A percentile compares a stretch with the other conserved stretches of the same genome.
phyloP scores from a whole-genome alignment of 1,140 invertebrate species.

The Coelopa frigida region DNA sequence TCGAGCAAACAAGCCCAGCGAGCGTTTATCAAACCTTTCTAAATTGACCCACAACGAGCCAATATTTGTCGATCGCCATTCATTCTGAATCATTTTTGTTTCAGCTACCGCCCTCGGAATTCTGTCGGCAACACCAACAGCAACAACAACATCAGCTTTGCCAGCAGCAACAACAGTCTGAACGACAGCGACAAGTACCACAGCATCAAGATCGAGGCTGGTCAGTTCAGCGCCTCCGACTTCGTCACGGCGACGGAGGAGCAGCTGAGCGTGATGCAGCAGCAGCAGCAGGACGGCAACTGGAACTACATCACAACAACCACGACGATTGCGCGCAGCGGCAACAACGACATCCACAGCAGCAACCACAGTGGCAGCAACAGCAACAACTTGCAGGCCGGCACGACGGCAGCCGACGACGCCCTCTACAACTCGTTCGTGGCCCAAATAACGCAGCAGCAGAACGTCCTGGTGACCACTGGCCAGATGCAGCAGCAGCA shows the following conservation, averaged over 20 bases:
- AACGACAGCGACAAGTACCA: conserved; percentile 1
- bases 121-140: conserved; percentile 17
- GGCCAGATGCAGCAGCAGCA: conserved; percentile 3
- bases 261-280: conserved; percentile 22
- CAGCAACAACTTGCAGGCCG: conserved; percentile 2
- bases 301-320: conserved; percentile 34
- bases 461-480: neutral
- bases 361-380: neutral
- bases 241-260: conserved; percentile 17
- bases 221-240: no score
- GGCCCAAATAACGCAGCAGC: neutral
- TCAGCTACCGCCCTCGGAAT: conserved; percentile 30
- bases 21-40: no score
- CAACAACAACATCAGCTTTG: conserved; percentile 12
- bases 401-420: no score
- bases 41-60: no score
- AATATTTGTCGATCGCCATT: neutral
- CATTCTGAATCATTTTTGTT: neutral
- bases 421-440: neutral
- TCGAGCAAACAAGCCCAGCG: no score
- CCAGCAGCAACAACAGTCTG: conserved; percentile 17
- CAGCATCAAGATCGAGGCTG: conserved; percentile 5
- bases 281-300: conserved; percentile 22
- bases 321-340: conserved; percentile 17
- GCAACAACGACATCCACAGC: conserved; percentile 11